Evolutionary conservation across 2,888 invertebrate species (phyloP).

Genomic region (Parapristionchus giblindavisi): DNA sequence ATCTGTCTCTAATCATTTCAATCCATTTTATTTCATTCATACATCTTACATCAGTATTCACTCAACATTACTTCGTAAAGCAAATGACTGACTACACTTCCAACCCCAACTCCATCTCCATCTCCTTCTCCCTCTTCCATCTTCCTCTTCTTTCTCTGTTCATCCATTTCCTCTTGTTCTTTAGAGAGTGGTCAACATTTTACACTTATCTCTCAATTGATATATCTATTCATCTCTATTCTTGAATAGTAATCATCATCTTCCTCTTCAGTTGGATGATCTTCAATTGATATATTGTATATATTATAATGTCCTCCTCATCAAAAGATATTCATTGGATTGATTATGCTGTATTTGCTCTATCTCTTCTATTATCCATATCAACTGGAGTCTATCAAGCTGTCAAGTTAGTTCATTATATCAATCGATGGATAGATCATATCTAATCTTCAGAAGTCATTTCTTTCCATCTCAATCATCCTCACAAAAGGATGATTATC

Average conservation of each 20-base stretch:
- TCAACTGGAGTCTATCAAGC: slow-evolving; percentile 64
- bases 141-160: neutral
- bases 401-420: slow-evolving; percentile 50
- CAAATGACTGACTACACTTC: neutral
- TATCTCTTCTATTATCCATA: slow-evolving; percentile 56
- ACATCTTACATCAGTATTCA: neutral
- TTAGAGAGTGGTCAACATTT: too few species aligned
- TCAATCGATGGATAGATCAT: neutral
- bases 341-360: slow-evolving; percentile 57
- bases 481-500: slow-evolving; percentile 57
- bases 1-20: too few species aligned
- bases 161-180: neutral
- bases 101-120: neutral
- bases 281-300: too few species aligned
- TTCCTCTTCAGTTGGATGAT: neutral
- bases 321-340: slow-evolving; percentile 47
- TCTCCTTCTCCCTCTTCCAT: neutral
- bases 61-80: neutral
- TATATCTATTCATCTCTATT: neutral
- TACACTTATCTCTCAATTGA: neutral
- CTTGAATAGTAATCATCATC: neutral
- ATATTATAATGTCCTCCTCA: neutral
- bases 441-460: slow-evolving; percentile 44
- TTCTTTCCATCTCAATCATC: slow-evolving; percentile 40
- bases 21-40: too few species aligned